Conservation (phyloP, 2,113 vertebrate species). For the Eptesicus fuscus region DNA sequence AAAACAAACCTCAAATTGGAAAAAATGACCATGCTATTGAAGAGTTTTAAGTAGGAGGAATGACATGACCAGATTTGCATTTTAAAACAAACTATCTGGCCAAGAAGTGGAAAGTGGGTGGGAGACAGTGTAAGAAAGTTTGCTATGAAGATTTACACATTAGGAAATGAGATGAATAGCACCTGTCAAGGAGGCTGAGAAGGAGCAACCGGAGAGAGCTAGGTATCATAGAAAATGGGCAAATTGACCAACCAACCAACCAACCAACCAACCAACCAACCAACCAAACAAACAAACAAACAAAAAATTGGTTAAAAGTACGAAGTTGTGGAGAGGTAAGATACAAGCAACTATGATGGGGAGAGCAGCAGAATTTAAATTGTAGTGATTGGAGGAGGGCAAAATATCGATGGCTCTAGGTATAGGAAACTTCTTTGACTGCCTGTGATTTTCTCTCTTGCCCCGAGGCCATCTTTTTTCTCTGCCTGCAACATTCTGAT, state of each 20-base stretch:
- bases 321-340: not conserved
- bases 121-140: not conserved
- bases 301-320: not conserved
- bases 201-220: not conserved
- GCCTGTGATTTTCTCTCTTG: not conserved
- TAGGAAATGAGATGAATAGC: not conserved
- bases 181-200: not conserved
- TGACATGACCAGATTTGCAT: conserved; percentile 23
- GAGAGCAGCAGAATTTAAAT: not conserved
- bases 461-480: not conserved
- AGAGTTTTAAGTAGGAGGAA: not conserved
- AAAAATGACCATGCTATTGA: not conserved
- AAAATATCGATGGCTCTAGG: not conserved
- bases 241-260: not conserved
- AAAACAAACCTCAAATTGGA: not conserved
- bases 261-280: not conserved
- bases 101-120: not conserved
- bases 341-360: not conserved
- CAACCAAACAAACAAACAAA: not conserved
- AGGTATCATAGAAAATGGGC: not conserved
- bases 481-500: not conserved
- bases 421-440: not conserved
- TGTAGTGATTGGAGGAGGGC: not conserved
- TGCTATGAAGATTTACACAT: too few species aligned
- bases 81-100: conserved; percentile 31